Conservation (phyloP, 2,797 vertebrate genomes). For the Hoplostethus mediterraneus region DNA sequence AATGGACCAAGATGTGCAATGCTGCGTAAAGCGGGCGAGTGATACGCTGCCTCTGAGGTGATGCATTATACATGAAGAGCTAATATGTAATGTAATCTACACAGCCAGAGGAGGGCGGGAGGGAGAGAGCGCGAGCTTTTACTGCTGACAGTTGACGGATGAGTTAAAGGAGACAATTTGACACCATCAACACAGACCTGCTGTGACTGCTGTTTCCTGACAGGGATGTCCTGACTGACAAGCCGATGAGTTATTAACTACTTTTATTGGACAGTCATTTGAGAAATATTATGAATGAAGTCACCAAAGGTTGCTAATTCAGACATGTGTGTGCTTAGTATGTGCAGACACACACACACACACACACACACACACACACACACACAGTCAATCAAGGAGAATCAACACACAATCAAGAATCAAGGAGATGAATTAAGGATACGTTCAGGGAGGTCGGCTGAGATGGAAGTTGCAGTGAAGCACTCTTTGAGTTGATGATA, state of each 20-base stretch:
- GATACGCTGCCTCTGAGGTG: constrained; percentile 19
- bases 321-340: neutral
- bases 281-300: neutral
- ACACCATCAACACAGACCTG: constrained; percentile 30
- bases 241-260: constrained; percentile 23
- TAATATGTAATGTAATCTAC: constrained; percentile 50
- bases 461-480: neutral
- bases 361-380: constrained; percentile 7
- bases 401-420: neutral
- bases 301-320: neutral
- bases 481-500: no score
- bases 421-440: neutral
- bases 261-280: neutral
- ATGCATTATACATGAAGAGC: constrained; percentile 63
- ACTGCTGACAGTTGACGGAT: constrained; percentile 13
- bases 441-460: neutral
- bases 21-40: constrained; percentile 17
- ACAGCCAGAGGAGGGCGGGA: neutral
- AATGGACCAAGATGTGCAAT: constrained; percentile 29
- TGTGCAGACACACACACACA: neutral
- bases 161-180: constrained; percentile 38
- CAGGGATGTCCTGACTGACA: constrained; percentile 15
- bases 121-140: neutral
- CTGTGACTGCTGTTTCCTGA: constrained; percentile 6
- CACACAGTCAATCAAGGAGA: neutral